Base-by-base conservation (phyloP, 2,113 vertebrate genomes). In the Corydoras sp. region DNA sequence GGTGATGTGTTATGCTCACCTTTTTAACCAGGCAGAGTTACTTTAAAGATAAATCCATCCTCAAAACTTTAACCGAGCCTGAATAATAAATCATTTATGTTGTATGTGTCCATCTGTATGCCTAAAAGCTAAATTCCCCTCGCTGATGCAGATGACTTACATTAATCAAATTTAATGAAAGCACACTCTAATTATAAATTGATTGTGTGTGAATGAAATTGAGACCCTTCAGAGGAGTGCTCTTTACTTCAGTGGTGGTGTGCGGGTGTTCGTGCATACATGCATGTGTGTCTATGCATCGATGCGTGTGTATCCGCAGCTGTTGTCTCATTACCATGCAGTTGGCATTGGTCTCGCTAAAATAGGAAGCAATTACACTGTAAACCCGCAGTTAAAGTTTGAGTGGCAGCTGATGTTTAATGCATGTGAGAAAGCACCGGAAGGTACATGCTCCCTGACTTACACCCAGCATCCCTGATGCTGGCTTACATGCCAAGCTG, bases 401-500 rank as follows among this genome's bases (percentile, higher is more conserved):
- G 80, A 81, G 76, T 75, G 80, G 72, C 78, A 77, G 71, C 70
- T 75, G 69, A 73, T 81, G 75, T 74, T 79, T 79, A 76, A 79
- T 81, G 72, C 70, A 81, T 77, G 56, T 35, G 43, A 58, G 58
- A 66, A 49, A 69, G 67, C 77, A 76, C 61, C 61, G 65, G 50
- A 74, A 68, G 59, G 58, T 61, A 60, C 69, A 56, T 68, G 73
- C 73, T 62, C 58, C 32, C 31, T 62, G 64, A 48, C 58, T 62
- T 50, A 68, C 58, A 62, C 64, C 30, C n/a, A 48, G 58, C 62
- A 35, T 76, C 58, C 68, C 77, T 62, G 56, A 63, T 56, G 69
- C 68, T 73, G 69, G 12, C 50, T 63, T 79, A 60, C 58, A 63
- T 70, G 77, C 69, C 73, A 72, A 72, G 71, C 50, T 29, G 35